Evolutionary conservation across 2,888 invertebrate species (phyloP).

Genomic region (Lamproptera curius): DNA sequence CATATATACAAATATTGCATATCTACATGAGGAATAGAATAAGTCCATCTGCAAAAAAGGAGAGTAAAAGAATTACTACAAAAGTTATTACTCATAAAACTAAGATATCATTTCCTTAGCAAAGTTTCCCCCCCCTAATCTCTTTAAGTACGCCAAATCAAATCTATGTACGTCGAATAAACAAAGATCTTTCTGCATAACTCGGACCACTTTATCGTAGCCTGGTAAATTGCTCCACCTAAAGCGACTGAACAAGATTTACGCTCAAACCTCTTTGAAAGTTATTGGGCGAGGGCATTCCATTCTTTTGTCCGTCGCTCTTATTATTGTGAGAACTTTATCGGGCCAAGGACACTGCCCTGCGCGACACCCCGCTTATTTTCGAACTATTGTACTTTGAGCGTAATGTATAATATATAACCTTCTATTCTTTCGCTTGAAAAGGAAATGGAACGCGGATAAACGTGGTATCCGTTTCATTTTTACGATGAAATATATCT

Average conservation of each 20-base stretch:
- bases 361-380: slow-evolving; percentile 23
- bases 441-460: neutral
- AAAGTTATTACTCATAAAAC: no score
- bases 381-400: slow-evolving; percentile 22
- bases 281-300: slow-evolving; percentile 23
- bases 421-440: slow-evolving; percentile 10
- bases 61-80: no score
- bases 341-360: slow-evolving; percentile 29
- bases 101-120: neutral
- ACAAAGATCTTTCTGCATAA: slow-evolving; percentile 24
- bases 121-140: neutral
- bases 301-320: slow-evolving; percentile 32
- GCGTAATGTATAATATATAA: slow-evolving; percentile 17
- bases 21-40: no score
- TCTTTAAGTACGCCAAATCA: slow-evolving; percentile 6
- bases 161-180: slow-evolving; percentile 27
- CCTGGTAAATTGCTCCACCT: slow-evolving; percentile 25
- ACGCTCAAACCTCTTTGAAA: slow-evolving; percentile 23
- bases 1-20: no score
- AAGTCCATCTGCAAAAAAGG: no score
- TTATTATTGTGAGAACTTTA: slow-evolving; percentile 33
- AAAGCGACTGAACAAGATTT: slow-evolving; percentile 25
- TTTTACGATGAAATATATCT: neutral
- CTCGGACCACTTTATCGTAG: slow-evolving; percentile 22
- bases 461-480: neutral